Evolutionary conservation across 2,888 invertebrate species (phyloP), one percentile per base, ranked within the genome.

Genomic region (Brachypterus glaber): DNA sequence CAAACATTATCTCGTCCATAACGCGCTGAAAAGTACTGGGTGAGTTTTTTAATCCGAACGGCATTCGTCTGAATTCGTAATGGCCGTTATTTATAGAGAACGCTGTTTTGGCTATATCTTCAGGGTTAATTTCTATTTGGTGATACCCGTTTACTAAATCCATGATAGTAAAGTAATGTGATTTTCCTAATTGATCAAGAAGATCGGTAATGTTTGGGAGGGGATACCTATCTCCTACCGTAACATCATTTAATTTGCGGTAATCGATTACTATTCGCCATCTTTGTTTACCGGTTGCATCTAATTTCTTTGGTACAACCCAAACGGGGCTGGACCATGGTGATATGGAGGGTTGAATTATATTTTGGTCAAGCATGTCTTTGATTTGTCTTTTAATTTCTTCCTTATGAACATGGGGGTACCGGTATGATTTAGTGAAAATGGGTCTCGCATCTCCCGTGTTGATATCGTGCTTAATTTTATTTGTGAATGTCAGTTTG

Each of bases 1-100:
- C 31, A 1, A 51, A 48, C 2, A 55, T 29, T n/a, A 54, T 41
- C 1, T 18, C 27, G 34, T 55, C 52, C 25, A 57, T 47, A n/a
- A 57, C 36, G 1, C 52, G 30, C 27, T 53, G 50, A 40, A 47
- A 55, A 2, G 50, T 53, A n/a, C n/a, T n/a, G n/a, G n/a, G n/a
- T n/a, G n/a, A n/a, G n/a, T n/a, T n/a, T n/a, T n/a, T n/a, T n/a
- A 58, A 30, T 1, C 57, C 57, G 42, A 57, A 57, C 1, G 57
- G 53, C 51, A 56, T 50, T 5, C 48, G 30, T 1, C 8, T 27
- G 31, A 50, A 49, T 18, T 50, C 44, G 12, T 33, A 49, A 1
- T 46, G 32, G 1, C 49, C 47, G 3, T 47, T 15, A 26, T 35
- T 30, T 3, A 49, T 40, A 7, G 45, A 44, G 33, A 49, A 50